These are phyloP conservation scores for Hemibagrus wyckioides DNA, from an alignment of 2,113 vertebrate species.

Conservation along the genomic window DNA sequence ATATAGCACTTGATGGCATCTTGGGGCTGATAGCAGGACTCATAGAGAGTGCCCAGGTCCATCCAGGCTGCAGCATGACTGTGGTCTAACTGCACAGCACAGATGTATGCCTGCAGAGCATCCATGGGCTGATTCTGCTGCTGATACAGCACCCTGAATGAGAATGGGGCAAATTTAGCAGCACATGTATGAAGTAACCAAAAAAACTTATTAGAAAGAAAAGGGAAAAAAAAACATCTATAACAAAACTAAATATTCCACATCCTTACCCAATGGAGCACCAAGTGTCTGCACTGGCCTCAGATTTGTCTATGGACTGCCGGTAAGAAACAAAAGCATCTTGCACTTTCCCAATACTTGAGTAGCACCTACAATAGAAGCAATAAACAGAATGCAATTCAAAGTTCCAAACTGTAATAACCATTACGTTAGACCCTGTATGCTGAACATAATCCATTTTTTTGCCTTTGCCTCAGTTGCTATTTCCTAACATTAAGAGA, in stretches of 20 bases:
- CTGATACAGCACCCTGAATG: constrained; percentile 92
- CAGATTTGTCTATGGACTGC: constrained; percentile 99
- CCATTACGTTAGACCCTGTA: background rate
- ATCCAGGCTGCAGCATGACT: constrained; percentile 98
- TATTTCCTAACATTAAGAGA: background rate
- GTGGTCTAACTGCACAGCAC: constrained; percentile 97
- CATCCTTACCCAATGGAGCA: constrained; percentile 95
- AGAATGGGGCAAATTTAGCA: background rate
- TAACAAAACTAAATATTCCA: background rate
- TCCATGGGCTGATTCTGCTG: constrained; percentile 99
- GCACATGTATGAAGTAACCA: background rate
- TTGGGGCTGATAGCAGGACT: constrained; percentile 97
- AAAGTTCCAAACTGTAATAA: background rate
- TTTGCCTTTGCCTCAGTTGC: background rate
- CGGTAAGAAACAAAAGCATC: constrained; percentile 99
- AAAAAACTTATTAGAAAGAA: background rate
- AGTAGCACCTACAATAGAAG: constrained; percentile 85
- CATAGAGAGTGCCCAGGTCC: constrained; percentile 98
- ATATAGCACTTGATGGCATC: constrained; percentile 99
- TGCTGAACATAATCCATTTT: background rate
- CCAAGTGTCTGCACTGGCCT: constrained; percentile 99
- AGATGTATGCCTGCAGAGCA: constrained; percentile 98
- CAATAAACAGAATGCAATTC: background rate
- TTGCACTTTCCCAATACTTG: constrained; percentile 99
- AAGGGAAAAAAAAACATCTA: background rate